These are phyloP conservation scores for Embidobia sp. DNA, from an alignment of 2,888 invertebrate genomes.

Conservation along the genomic window DNA sequence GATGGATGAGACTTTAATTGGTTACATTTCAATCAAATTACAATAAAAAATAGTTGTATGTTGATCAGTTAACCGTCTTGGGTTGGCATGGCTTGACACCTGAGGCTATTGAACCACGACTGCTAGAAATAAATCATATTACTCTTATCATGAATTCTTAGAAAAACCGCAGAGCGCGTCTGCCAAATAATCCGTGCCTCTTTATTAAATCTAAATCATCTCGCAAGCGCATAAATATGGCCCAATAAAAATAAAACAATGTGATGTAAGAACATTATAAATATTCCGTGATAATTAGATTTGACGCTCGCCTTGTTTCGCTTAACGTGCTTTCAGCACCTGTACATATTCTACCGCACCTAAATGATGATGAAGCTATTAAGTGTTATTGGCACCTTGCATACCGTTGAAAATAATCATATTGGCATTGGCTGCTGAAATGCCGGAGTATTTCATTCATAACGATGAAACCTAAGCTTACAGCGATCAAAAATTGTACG, in stretches of 20 bases:
- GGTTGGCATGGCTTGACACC: constrained; percentile 33
- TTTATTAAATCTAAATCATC: background rate
- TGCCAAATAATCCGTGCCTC: constrained; percentile 16
- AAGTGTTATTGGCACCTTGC: constrained; percentile 42
- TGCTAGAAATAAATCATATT: constrained; percentile 50
- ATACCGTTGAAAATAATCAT: constrained; percentile 31
- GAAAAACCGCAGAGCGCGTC: background rate
- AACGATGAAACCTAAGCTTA: constrained; percentile 2
- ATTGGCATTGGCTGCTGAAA: constrained; percentile 35
- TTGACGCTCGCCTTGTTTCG: constrained; percentile 1
- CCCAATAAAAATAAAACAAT: constrained; percentile 10
- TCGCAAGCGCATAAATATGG: background rate
- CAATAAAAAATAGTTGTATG: too few relatives aligned
- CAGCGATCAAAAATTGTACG: constrained; percentile 10
- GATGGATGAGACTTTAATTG: too few relatives aligned
- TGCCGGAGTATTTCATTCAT: constrained; percentile 44
- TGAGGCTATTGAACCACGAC: constrained; percentile 46
- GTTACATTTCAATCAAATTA: too few relatives aligned
- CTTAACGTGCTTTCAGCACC: background rate
- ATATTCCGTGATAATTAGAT: background rate
- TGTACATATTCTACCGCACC: background rate
- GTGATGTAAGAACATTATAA: constrained; percentile 2
- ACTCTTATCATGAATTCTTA: constrained; percentile 37
- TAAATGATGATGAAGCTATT: constrained; percentile 12
- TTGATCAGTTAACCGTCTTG: too few relatives aligned